Conservation (phyloP, 2,888 invertebrate species). For the Harmothoe impar region DNA sequence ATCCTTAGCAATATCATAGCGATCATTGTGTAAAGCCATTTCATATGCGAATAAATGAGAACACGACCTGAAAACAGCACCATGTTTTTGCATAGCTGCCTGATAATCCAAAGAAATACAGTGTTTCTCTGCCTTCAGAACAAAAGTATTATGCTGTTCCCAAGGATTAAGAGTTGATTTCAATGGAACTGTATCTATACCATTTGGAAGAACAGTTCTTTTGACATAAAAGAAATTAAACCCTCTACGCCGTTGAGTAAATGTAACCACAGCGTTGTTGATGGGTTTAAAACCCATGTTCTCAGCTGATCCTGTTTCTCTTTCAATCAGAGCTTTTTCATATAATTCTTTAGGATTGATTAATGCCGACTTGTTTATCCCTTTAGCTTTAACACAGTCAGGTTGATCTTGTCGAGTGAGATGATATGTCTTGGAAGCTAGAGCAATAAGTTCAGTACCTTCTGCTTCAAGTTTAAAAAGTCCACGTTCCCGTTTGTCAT, state of each 20-base stretch:
- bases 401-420: too few relatives aligned
- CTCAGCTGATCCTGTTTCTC: neutral
- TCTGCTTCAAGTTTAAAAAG: too few relatives aligned
- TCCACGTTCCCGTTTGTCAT: neutral
- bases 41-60: neutral
- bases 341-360: conserved; percentile 2
- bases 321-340: neutral
- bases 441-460: too few relatives aligned
- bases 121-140: neutral
- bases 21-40: neutral
- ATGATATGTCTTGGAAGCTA: too few relatives aligned
- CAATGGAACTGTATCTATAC: neutral
- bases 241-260: neutral
- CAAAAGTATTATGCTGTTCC: neutral
- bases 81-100: neutral
- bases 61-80: neutral
- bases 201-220: neutral
- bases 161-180: neutral
- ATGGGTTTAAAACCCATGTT: conserved; percentile 32
- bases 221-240: neutral
- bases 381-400: too few relatives aligned
- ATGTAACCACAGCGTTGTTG: neutral
- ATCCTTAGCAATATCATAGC: neutral
- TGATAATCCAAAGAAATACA: neutral
- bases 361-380: neutral